Evolutionary conservation across 2,797 vertebrate genomes (phyloP).

Genomic region (Argya squamiceps): DNA sequence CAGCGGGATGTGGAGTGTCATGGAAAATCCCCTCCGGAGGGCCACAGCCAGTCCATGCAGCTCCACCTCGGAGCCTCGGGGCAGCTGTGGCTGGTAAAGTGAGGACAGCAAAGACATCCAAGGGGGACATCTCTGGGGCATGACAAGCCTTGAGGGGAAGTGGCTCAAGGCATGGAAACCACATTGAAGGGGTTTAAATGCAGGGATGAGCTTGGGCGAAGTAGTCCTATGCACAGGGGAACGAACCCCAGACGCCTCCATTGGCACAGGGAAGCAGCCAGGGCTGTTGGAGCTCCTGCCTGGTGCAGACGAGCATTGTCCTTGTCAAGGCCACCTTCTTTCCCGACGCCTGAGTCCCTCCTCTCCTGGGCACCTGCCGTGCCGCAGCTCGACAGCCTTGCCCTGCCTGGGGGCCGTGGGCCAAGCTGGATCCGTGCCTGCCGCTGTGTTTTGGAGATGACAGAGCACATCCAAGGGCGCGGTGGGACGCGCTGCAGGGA

Average conservation of each 20-base stretch:
- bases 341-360: accelerated
- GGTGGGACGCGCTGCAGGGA: background rate
- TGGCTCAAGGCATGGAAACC: background rate
- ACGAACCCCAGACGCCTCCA: background rate
- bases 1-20: accelerated
- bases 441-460: background rate
- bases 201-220: background rate
- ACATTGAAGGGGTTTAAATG: accelerated
- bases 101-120: background rate
- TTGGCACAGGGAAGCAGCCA: background rate
- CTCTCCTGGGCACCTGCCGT: background rate
- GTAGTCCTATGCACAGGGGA: accelerated
- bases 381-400: background rate
- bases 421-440: background rate
- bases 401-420: background rate
- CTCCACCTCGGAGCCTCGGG: background rate
- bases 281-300: background rate
- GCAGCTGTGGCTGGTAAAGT: background rate
- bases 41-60: accelerated
- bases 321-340: background rate
- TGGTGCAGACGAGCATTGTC: accelerated
- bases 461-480: background rate
- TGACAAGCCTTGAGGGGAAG: background rate
- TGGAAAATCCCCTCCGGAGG: background rate
- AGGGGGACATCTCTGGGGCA: background rate